Base-by-base conservation (phyloP, 2,797 vertebrate genomes). In the Corythornis leucogaster region DNA sequence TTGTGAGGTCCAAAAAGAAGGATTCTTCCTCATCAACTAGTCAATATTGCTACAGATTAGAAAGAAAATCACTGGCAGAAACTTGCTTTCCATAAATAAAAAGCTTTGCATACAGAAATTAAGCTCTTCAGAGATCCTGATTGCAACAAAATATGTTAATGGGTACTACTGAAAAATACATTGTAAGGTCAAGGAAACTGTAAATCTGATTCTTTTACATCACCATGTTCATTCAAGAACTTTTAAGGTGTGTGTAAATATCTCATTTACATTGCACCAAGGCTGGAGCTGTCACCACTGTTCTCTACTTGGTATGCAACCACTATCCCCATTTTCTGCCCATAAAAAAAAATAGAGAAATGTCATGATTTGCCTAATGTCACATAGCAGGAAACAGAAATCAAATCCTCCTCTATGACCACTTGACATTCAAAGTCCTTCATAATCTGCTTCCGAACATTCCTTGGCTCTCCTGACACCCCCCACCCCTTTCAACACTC, bases 391-490 rank as follows among this genome's bases (percentile, higher is more conserved):
- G 85, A 89, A 93, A 86, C 42, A 92, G 77, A 89, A 95, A 90
- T 90, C 90, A 91, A 93, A 79, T 80, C 78, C 85, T 24, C 59
- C 92, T 93, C 80, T 90, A 86, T 48, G 83, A 77, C 85, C 90
- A 95, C 94, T 96, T 91, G 94, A 95, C 95, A 95, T 96, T 96
- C 91, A 96, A 91, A 93, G n/a, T 74, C 61, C 87, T 91, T 86
- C 85, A 71, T 59, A 86, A 96, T 54, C 64, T 71, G 24, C 75
- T 88, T 95, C 85, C 68, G 76, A 74, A 79, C 51, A 86, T 53
- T 94, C 61, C 35, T 66, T 64, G 76, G 24, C 43, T 80, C 80
- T 87, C 51, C 62, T 61, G 9, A 63, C 45, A 89, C 13, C 28
- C 26, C 7, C 8, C 71, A 74, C 53, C 64, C 70, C 45, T 86